Evolutionary conservation across 2,888 invertebrate species (phyloP).

Genomic region (Dyspetes luteomarginatus): DNA sequence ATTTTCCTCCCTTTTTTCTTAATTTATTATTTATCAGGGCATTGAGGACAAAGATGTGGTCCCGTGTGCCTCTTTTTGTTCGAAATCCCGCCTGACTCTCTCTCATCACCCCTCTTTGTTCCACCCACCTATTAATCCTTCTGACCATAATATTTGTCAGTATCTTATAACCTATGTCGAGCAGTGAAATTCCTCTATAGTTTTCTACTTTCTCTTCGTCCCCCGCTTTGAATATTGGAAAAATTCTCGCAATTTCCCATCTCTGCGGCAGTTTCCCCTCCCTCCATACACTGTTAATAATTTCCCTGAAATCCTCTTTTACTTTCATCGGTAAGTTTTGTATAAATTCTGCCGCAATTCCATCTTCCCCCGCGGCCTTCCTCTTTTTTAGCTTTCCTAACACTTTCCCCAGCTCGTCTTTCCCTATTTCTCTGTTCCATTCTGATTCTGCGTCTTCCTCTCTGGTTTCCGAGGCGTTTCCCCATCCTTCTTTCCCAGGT

Average conservation of each 20-base stretch:
- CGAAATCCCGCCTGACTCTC: constrained; percentile 27
- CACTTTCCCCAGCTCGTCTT: constrained; percentile 15
- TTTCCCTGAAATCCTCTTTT: not conserved
- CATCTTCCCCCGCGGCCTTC: constrained; percentile 23
- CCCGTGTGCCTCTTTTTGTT: constrained; percentile 1
- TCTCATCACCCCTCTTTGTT: constrained; percentile 2
- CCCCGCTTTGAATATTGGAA: not conserved
- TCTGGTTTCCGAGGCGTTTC: not conserved
- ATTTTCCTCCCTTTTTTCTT: constrained; percentile 9
- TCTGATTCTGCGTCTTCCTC: not conserved
- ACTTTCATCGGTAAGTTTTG: not conserved
- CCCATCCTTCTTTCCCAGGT: not conserved
- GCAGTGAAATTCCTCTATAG: not conserved
- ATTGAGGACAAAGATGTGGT: constrained; percentile 21
- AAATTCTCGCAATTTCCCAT: not conserved
- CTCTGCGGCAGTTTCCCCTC: not conserved
- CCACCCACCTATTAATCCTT: constrained; percentile 18
- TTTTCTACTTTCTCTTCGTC: not conserved
- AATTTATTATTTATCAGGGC: constrained; percentile 13
- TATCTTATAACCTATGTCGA: constrained; percentile 4
- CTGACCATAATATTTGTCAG: constrained; percentile 6
- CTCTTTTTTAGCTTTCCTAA: constrained; percentile 15
- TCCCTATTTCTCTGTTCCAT: not conserved
- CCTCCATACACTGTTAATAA: constrained; percentile 4
- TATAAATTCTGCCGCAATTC: constrained; percentile 40